Evolutionary conservation across 2,113 vertebrate genomes (phyloP), one percentile per base, ranked within the genome.

Genomic region (Pardalotus punctatus): DNA sequence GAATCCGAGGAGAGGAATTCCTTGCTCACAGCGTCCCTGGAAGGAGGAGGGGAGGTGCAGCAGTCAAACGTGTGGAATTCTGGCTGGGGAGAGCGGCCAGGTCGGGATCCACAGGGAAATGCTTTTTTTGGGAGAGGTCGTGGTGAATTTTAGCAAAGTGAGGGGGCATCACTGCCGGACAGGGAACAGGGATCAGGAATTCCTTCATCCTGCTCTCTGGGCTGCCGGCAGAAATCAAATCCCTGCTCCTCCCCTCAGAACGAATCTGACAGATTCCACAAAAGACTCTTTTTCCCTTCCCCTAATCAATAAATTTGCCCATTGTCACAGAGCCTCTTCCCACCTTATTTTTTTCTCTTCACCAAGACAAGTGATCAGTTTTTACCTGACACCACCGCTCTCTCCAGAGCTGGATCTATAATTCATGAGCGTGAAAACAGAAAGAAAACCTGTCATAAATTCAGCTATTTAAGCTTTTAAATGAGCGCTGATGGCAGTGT

Each of bases 401-500:
- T 70, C 67, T 31, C 50, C 23, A 35, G 57, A 81, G 21, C 65
- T 70, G 93, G 85, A 91, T 89, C 92, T 78, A 66, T 88, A 86
- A 89, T 86, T 94, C 88, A 89, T 69, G 86, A 90, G 85, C 62
- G 73, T 12, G 38, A 70, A 88, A 93, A 85, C 84, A 93, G 80
- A 78, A 81, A 81, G 80, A 79, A 81, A 94, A 67, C 28, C 25
- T 94, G 92, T 86, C 88, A 81, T 62, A 85, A 95, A 89, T 71
- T 7, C 71, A 88, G 25, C 83, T 74, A 78, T 77, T 79, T 60
- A 38, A 64, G 92, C 69, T 84, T 94, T 90, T 85, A 86, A 91
- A 77, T 47, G 54, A 65, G 88, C 38, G 38, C 24, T 9, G 23
- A 35, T 56, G 50, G 84, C 42, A 93, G 36, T 6, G 29, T 47